Percentiles rank a stretch among this genome's conserved stretches.
These are phyloP conservation scores for Neria commutata DNA, from an alignment of 2,888 invertebrate species.

Conservation along the genomic window DNA sequence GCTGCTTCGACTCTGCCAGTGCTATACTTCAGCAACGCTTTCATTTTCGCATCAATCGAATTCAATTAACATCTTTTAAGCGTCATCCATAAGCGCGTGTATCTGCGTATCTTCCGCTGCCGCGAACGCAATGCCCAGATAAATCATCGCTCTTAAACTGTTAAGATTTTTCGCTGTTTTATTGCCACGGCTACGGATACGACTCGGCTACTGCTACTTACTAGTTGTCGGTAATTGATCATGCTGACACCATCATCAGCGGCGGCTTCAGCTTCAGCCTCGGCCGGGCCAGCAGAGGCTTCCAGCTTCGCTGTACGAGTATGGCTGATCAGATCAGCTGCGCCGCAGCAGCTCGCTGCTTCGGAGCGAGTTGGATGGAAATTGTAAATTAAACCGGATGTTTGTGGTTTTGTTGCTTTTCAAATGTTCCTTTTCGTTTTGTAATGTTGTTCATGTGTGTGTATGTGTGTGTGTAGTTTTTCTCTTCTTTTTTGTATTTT, in stretches of 20 bases:
- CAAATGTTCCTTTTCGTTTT: constrained; percentile 7
- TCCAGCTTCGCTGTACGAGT: too few species aligned
- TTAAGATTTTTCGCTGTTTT: constrained; percentile 6
- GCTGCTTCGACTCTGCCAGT: background rate
- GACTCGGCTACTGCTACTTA: constrained; percentile 10
- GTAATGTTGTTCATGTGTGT: constrained; percentile 11
- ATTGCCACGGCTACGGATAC: background rate
- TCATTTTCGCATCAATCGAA: constrained; percentile 36
- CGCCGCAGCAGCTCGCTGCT: too few species aligned
- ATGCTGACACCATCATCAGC: constrained; percentile 44
- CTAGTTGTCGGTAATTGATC: constrained; percentile 32
- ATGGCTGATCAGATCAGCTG: too few species aligned
- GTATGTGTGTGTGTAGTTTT: constrained; percentile 17
- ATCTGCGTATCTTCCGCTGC: constrained; percentile 4
- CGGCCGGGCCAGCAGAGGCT: too few species aligned
- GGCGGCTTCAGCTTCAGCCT: background rate
- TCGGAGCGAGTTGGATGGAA: too few species aligned
- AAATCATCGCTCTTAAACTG: constrained; percentile 24
- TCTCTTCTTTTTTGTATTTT: constrained; percentile 17
- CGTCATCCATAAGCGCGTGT: constrained; percentile 31
- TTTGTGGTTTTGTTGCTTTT: constrained; percentile 28
- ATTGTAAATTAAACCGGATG: constrained; percentile 42
- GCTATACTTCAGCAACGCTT: background rate
- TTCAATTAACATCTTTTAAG: constrained; percentile 37
- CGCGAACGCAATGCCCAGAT: constrained; percentile 11